Percentiles rank a stretch among this genome's conserved stretches.
phyloP scores from a whole-genome alignment of 37 sponge, comb jelly and placozoan genomes.

The Amphimedon queenslandica region DNA sequence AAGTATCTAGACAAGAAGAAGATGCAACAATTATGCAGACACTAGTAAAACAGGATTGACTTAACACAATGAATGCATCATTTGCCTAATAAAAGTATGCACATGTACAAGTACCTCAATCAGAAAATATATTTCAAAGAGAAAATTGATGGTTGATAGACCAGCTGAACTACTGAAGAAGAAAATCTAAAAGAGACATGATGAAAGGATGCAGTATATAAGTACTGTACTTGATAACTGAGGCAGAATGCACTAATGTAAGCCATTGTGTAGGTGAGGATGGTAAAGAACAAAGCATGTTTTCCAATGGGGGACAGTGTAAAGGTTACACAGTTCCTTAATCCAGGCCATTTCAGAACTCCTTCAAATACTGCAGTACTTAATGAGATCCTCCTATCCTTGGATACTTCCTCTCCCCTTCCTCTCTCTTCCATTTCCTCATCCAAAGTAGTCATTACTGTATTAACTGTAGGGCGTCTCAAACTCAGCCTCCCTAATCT shows the following conservation, averaged over 20 bases:
- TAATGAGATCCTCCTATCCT: background rate
- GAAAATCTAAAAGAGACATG: slow-evolving; percentile 11
- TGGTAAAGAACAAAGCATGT: slow-evolving; percentile 10
- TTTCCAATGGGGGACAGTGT: slow-evolving; percentile 20
- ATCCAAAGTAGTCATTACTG: no score
- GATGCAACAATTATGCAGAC: background rate
- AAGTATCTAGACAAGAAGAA: slow-evolving; percentile 25
- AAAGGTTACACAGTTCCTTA: slow-evolving; percentile 17
- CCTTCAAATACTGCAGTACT: background rate
- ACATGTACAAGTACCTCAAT: slow-evolving; percentile 49
- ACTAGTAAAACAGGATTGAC: background rate
- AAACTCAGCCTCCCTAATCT: no score
- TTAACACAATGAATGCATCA: no score
- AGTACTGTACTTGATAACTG: slow-evolving; percentile 66
- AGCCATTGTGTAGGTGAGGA: slow-evolving; percentile 38
- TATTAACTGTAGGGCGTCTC: no score
- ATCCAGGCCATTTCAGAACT: slow-evolving; percentile 12
- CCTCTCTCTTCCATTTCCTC: background rate
- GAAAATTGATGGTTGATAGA: slow-evolving; percentile 50
- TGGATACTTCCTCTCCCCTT: background rate
- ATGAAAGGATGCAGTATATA: background rate
- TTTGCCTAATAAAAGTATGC: no score
- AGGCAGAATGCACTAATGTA: slow-evolving; percentile 57
- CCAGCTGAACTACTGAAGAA: slow-evolving; percentile 34
- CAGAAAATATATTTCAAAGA: slow-evolving; percentile 65